Percentiles rank a stretch among this genome's conserved stretches.
Evolutionary conservation across 2,797 vertebrate species (phyloP).

Genomic region (Chiroxiphia lanceolata): DNA sequence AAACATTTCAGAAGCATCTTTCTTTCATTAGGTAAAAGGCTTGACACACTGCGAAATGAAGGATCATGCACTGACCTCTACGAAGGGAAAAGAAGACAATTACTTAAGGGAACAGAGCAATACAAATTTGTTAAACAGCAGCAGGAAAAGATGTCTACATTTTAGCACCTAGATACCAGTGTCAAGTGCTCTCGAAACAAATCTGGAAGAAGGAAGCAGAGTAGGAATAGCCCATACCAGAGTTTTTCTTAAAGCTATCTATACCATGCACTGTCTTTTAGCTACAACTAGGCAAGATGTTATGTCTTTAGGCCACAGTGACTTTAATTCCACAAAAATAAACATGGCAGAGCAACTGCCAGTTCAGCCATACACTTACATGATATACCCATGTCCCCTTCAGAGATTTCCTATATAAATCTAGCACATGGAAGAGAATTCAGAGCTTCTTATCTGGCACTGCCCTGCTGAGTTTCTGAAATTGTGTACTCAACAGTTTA

Average conservation of each 20-base stretch:
- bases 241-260: not conserved
- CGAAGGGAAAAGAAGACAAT: not conserved
- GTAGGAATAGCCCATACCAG: not conserved
- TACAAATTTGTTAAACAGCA: not conserved
- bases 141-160: not conserved
- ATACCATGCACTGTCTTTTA: not conserved
- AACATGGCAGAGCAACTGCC: not conserved
- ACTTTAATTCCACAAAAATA: not conserved
- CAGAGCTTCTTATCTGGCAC: not conserved
- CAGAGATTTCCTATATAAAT: not conserved
- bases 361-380: not conserved
- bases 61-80: not conserved
- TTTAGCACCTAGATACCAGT: conserved; percentile 39
- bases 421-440: not conserved
- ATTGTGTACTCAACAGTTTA: not conserved
- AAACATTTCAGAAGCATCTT: not conserved
- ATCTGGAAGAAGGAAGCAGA: not conserved
- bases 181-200: not conserved
- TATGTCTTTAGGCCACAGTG: not conserved
- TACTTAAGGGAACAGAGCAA: not conserved
- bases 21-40: not conserved
- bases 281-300: not conserved
- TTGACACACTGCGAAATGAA: not conserved
- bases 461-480: not conserved
- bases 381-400: not conserved